Evolutionary conservation across 2,113 vertebrate genomes (phyloP).

Genomic region (Thomomys bottae): DNA sequence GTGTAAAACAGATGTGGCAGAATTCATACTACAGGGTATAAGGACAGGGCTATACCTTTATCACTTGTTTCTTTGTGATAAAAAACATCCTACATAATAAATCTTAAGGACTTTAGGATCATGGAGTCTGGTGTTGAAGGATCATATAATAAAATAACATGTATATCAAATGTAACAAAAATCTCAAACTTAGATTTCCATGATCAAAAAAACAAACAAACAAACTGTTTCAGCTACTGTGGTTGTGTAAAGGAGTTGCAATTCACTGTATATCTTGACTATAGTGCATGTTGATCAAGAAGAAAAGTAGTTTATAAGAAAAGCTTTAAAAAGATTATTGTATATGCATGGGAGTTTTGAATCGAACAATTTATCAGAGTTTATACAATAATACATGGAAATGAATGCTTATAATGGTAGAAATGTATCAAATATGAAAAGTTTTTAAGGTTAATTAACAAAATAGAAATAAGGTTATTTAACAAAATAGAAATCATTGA

Average conservation of each 20-base stretch:
- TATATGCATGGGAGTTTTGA: background rate
- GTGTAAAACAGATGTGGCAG: background rate
- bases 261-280: no score
- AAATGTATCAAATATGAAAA: background rate
- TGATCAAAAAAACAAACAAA: background rate
- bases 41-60: background rate
- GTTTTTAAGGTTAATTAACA: background rate
- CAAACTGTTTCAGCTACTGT: background rate
- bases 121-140: background rate
- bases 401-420: background rate
- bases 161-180: background rate
- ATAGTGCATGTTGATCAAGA: background rate
- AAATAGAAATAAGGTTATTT: constrained; percentile 13
- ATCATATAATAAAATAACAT: background rate
- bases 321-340: background rate
- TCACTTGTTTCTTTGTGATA: background rate
- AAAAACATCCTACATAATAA: background rate
- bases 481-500: background rate
- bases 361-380: background rate
- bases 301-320: background rate
- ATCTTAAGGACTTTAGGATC: background rate
- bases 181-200: background rate
- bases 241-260: background rate
- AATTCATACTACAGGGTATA: background rate
- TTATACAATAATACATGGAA: background rate